Evolutionary conservation across 2,113 vertebrate genomes (phyloP), one percentile per base, ranked within the genome.

Genomic region (Hylia prasina): DNA sequence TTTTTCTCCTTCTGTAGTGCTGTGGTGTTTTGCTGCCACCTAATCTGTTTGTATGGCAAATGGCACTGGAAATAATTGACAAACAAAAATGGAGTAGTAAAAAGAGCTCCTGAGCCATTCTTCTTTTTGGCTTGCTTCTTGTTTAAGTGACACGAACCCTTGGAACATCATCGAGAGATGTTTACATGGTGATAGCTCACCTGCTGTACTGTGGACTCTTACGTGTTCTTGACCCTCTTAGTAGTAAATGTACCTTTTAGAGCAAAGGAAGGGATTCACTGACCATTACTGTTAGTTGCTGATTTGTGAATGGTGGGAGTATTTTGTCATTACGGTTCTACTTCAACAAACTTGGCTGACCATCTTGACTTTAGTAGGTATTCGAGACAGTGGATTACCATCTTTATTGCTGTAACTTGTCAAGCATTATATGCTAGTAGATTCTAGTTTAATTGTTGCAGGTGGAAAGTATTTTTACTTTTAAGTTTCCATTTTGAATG

Each of bases 401-500:
- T 98, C 98, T 98, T 98, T 93, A 97, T 98, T 98, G 98, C 98
- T 98, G 98, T 98, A 98, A 97, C 96, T 96, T 99, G 98, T 99
- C 98, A 97, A 98, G 98, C 98, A 98, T 98, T 98, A 98, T 98
- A 98, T 99, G 98, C 98, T 97, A 96, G 98, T 98, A 98, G 98
- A 98, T 98, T 93, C 97, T 98, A 98, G 98, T 98, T 96, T 97
- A 97, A 97, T 96, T 97, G 98, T 99, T 98, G 98, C 98, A 98
- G 98, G 97, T 99, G 98, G 98, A 98, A 97, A 98, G 95, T 98
- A 98, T 98, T 98, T 95, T 97, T 92, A 97, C 96, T 96, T 98
- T 97, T 97, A 91, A 97, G 97, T 98, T 98, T 98, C 97, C 98
- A 98, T 99, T 99, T 98, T 99, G 98, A 99, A 99, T 99, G 99